These are phyloP conservation scores for Acrocephalus arundinaceus DNA, from an alignment of 2,113 vertebrate genomes.

Conservation along the genomic window DNA sequence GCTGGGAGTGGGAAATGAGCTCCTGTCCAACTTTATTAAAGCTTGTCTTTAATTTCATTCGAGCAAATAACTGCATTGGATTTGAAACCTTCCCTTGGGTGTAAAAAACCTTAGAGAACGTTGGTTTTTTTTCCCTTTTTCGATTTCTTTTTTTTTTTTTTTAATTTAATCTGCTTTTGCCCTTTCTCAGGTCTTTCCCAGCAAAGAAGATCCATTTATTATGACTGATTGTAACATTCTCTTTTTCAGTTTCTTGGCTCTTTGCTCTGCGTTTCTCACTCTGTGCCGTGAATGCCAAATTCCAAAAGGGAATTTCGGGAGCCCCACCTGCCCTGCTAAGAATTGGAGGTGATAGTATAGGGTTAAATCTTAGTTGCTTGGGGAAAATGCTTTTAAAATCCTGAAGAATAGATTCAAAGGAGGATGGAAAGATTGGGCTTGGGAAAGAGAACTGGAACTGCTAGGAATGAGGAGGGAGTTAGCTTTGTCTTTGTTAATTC, in stretches of 20 bases:
- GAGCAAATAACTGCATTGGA: neutral
- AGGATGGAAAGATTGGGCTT: too few species aligned
- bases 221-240: neutral
- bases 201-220: neutral
- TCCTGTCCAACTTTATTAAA: neutral
- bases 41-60: neutral
- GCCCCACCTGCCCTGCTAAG: neutral
- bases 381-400: too few species aligned
- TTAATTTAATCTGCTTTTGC: neutral
- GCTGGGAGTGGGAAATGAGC: neutral
- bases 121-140: neutral
- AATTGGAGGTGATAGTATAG: neutral
- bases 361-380: too few species aligned
- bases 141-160: too few species aligned
- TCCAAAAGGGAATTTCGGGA: neutral
- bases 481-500: too few species aligned
- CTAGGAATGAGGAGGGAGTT: too few species aligned
- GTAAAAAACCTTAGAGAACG: neutral
- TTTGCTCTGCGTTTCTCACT: neutral
- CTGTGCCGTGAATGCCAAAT: neutral
- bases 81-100: neutral
- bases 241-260: neutral
- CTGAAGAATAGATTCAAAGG: too few species aligned
- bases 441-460: too few species aligned
- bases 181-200: neutral